Percentiles rank a stretch among this genome's conserved stretches.
These are phyloP conservation scores for Varanus komodoensis DNA, from an alignment of 2,113 vertebrate species.

Conservation along the genomic window DNA sequence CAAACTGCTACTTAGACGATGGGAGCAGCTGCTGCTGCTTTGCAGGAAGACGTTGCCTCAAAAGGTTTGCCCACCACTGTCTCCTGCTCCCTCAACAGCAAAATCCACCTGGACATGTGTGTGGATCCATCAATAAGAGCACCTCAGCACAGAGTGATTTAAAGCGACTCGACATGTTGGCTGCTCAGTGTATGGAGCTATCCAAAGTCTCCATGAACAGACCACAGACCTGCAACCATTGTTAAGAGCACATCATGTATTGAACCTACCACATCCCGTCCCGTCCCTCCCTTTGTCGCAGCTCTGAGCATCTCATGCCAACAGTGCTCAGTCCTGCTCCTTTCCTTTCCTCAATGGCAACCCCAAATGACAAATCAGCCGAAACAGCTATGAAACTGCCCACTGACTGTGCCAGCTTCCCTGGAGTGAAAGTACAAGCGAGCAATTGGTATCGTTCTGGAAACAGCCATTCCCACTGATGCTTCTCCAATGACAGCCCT, in stretches of 20 bases:
- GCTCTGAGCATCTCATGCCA: neutral
- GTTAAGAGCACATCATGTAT: neutral
- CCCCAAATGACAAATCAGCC: neutral
- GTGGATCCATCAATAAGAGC: neutral
- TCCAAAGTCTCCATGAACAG: neutral
- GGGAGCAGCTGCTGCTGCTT: neutral
- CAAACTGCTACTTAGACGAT: neutral
- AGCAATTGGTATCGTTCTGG: neutral
- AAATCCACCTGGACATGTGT: neutral
- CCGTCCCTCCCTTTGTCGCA: neutral
- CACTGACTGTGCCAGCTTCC: neutral
- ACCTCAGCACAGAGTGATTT: neutral
- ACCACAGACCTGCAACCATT: neutral
- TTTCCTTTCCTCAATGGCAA: neutral
- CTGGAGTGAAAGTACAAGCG: neutral
- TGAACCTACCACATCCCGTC: too few species aligned
- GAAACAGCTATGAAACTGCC: neutral
- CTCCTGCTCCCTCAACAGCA: neutral
- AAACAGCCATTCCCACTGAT: conserved; percentile 1
- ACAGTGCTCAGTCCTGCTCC: neutral
- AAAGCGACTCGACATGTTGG: neutral
- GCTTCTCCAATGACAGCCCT: neutral
- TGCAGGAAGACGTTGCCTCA: neutral
- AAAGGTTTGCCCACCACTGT: neutral
- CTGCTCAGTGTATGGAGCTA: neutral